phyloP scores from a whole-genome alignment of 53 echinoderm and acorn worm species.

The Holothuria scabra region DNA sequence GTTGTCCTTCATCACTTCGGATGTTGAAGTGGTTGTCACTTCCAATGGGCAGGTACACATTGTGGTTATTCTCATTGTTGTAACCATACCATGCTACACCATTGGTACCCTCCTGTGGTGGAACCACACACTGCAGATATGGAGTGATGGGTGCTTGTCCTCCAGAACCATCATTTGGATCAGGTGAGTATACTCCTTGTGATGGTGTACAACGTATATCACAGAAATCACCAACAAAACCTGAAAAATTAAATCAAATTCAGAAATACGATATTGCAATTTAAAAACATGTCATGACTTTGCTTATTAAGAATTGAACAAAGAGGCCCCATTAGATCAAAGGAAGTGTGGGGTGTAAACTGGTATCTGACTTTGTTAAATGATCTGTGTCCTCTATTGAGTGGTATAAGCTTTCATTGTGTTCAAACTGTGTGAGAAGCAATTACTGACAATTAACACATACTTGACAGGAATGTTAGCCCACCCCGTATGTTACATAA shows the following conservation, averaged over 20 bases:
- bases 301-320: no score
- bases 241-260: neutral
- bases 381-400: no score
- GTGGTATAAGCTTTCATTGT: no score
- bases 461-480: no score
- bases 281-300: no score
- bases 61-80: constrained; percentile 76
- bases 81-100: constrained; percentile 92
- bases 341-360: no score
- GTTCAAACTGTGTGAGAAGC: no score
- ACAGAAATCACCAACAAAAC: constrained; percentile 45
- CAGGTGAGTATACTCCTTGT: constrained; percentile 72
- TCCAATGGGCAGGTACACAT: constrained; percentile 82
- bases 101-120: constrained; percentile 42
- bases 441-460: no score
- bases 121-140: constrained; percentile 72
- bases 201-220: constrained; percentile 62
- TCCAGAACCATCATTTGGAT: constrained; percentile 78
- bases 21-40: constrained; percentile 77
- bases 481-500: no score
- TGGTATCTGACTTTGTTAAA: no score
- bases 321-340: no score
- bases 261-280: neutral
- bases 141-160: constrained; percentile 62
- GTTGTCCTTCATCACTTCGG: constrained; percentile 70